Evolutionary conservation across 2,113 vertebrate species (phyloP).

Genomic region (Centropristis striata): DNA sequence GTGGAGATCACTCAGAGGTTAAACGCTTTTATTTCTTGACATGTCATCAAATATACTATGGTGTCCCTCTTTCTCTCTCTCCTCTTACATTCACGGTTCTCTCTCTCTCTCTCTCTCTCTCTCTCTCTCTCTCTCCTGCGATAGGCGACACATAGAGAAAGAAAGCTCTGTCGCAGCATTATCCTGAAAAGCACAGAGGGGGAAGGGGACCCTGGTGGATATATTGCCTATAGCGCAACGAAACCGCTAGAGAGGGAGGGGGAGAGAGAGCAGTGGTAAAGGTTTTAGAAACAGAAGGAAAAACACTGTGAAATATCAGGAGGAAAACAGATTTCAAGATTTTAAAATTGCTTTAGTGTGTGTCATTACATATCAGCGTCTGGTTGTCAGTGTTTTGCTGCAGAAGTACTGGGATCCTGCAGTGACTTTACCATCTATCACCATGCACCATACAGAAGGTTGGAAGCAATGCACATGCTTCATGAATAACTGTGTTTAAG

Average conservation of each 20-base stretch:
- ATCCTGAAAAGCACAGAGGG: constrained; percentile 69
- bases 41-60: constrained; percentile 68
- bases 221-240: constrained; percentile 65
- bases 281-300: constrained; percentile 5
- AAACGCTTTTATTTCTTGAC: constrained; percentile 68
- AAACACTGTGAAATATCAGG: not conserved
- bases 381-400: constrained; percentile 22
- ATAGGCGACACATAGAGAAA: constrained; percentile 40
- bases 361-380: not conserved
- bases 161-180: constrained; percentile 73
- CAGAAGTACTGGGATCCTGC: constrained; percentile 2
- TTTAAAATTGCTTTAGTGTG: not conserved
- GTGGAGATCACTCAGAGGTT: constrained; percentile 66
- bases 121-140: constrained; percentile 11
- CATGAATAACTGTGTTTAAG: constrained; percentile 38
- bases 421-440: not conserved
- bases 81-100: constrained; percentile 5
- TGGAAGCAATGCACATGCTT: constrained; percentile 1
- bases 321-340: constrained; percentile 1
- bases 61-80: constrained; percentile 20
- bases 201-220: constrained; percentile 61
- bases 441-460: not conserved
- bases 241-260: constrained; percentile 44
- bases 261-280: not conserved
- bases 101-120: not conserved